phyloP scores from a whole-genome alignment of 2,888 invertebrate species.

The Lottia scabra region DNA sequence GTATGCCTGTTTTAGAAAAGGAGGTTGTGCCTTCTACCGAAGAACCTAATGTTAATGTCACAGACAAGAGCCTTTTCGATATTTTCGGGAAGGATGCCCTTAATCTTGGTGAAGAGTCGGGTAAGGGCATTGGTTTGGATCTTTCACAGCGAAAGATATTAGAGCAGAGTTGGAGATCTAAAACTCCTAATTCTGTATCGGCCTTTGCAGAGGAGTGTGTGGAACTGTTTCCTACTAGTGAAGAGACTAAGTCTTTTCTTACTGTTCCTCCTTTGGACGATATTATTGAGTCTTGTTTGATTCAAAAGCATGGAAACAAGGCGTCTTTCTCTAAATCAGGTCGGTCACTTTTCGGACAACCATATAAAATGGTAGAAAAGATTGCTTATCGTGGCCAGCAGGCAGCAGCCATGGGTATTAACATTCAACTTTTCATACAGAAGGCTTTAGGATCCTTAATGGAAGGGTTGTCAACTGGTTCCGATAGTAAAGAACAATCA shows the following conservation, averaged over 20 bases:
- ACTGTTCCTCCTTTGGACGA: background rate
- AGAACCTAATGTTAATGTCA: too few species aligned
- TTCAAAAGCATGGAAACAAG: constrained; percentile 9
- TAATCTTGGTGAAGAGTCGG: too few species aligned
- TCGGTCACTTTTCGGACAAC: background rate
- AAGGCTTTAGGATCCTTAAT: background rate
- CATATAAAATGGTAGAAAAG: background rate
- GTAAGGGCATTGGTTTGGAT: background rate
- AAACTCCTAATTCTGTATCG: background rate
- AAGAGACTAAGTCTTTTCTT: background rate
- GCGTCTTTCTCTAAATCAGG: too few species aligned
- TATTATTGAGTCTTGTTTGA: background rate
- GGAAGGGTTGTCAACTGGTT: background rate
- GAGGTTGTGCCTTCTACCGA: too few species aligned
- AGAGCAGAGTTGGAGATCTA: background rate
- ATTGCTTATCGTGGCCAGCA: background rate
- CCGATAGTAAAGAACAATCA: background rate
- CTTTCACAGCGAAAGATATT: background rate
- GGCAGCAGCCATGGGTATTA: background rate
- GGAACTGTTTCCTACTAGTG: background rate
- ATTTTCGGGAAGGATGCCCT: background rate
- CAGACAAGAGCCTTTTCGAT: too few species aligned
- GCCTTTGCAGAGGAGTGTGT: constrained; percentile 5
- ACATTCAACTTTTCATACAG: background rate
- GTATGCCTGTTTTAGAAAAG: too few species aligned